These are phyloP conservation scores for Bryconaethiops microstoma DNA, from an alignment of 2,797 vertebrate genomes.

Conservation along the genomic window DNA sequence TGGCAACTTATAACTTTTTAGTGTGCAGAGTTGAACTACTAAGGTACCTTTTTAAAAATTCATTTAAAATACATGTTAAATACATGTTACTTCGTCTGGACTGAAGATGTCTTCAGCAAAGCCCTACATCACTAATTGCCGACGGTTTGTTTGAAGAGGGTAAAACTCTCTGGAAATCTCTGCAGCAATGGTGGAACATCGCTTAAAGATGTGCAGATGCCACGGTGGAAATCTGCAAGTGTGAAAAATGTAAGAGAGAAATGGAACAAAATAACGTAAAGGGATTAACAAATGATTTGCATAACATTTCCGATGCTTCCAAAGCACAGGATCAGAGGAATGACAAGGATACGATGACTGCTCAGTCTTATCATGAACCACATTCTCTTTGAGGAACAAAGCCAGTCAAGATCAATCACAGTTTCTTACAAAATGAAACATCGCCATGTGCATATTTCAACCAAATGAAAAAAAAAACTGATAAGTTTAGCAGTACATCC, in stretches of 20 bases:
- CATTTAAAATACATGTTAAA: background rate
- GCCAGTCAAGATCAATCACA: constrained; percentile 67
- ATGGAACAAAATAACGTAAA: constrained; percentile 82
- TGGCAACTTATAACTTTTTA: background rate
- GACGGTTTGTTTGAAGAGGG: background rate
- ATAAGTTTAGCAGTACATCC: constrained; percentile 5
- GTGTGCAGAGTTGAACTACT: background rate
- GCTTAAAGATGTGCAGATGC: constrained; percentile 50
- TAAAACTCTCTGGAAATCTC: constrained; percentile 17
- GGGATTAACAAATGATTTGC: constrained; percentile 82
- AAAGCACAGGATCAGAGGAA: constrained; percentile 77
- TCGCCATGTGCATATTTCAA: background rate
- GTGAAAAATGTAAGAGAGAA: constrained; percentile 74
- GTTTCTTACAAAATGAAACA: constrained; percentile 62
- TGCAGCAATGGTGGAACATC: constrained; percentile 56
- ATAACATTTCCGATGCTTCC: constrained; percentile 78
- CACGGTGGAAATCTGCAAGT: constrained; percentile 69
- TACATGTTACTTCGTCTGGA: background rate
- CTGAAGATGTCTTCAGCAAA: background rate
- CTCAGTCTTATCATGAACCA: constrained; percentile 69
- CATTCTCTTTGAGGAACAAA: constrained; percentile 62
- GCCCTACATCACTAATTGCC: background rate
- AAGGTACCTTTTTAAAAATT: background rate
- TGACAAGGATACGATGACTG: constrained; percentile 66
- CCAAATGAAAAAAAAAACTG: background rate